Conservation (phyloP, 2,113 vertebrate genomes). For the Trichechus manatus region DNA sequence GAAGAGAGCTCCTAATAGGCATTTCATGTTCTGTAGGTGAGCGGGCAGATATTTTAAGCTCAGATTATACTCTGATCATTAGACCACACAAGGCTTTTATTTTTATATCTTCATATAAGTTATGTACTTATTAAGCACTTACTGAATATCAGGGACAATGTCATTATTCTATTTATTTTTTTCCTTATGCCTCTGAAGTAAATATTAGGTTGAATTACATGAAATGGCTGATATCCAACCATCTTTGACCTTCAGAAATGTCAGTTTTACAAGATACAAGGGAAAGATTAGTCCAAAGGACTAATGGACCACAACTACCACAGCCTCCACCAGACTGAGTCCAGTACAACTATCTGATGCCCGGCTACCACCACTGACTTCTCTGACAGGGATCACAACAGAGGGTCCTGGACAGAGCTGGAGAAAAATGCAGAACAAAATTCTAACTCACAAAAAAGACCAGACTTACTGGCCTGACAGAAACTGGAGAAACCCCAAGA, state of each 20-base stretch:
- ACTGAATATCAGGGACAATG: neutral
- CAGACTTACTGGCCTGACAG: too few relatives aligned
- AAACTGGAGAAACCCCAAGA: too few relatives aligned
- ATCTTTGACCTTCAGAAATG: neutral
- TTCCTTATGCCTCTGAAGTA: neutral
- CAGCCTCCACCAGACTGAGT: too few relatives aligned
- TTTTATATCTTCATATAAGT: conserved; percentile 28
- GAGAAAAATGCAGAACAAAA: too few relatives aligned
- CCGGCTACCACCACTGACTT: too few relatives aligned
- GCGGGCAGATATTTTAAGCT: conserved; percentile 17
- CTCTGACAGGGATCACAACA: too few relatives aligned
- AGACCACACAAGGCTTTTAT: neutral
- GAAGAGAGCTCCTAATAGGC: neutral
- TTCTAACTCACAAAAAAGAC: too few relatives aligned
- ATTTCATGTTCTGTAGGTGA: neutral
- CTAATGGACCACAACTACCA: too few relatives aligned
- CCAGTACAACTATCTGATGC: too few relatives aligned
- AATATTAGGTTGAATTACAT: neutral
- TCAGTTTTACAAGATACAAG: neutral
- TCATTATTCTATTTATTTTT: neutral
- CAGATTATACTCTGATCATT: neutral
- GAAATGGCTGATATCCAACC: neutral
- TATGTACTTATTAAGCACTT: neutral
- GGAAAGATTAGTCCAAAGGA: too few relatives aligned
- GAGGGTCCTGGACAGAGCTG: too few relatives aligned